phyloP scores from a whole-genome alignment of 2,888 invertebrate genomes.

The Aleiodes leptofemur region DNA sequence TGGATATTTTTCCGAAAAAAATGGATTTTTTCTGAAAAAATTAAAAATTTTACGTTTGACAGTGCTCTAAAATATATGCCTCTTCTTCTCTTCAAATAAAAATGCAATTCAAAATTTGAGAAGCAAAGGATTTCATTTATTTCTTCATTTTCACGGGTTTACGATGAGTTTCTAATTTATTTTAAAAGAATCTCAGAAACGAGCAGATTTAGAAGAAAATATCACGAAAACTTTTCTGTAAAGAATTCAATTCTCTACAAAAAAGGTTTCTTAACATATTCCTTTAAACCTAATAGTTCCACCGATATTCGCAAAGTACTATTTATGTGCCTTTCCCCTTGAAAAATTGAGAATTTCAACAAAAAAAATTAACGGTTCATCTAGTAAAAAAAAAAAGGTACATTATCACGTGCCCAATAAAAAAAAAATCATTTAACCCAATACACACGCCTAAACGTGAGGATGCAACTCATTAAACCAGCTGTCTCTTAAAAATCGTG shows the following conservation, averaged over 20 bases:
- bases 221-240: not conserved
- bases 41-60: no score
- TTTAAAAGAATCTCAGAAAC: not conserved
- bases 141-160: no score
- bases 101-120: no score
- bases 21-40: no score
- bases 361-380: no score
- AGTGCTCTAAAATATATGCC: no score
- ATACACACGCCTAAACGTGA: conserved; percentile 63
- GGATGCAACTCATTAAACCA: conserved; percentile 75
- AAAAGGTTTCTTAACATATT: not conserved
- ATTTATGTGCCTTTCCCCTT: conserved; percentile 44
- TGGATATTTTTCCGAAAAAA: no score
- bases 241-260: not conserved
- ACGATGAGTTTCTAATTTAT: no score
- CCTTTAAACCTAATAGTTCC: not conserved
- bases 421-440: conserved; percentile 35
- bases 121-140: no score
- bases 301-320: not conserved
- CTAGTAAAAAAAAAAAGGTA: conserved; percentile 43
- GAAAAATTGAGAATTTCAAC: conserved; percentile 34
- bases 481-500: conserved; percentile 69
- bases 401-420: conserved; percentile 65
- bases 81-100: no score
- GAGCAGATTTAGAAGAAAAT: not conserved